These are phyloP conservation scores for Scyliorhinus canicula DNA, from an alignment of 2,797 vertebrate genomes.

Conservation along the genomic window DNA sequence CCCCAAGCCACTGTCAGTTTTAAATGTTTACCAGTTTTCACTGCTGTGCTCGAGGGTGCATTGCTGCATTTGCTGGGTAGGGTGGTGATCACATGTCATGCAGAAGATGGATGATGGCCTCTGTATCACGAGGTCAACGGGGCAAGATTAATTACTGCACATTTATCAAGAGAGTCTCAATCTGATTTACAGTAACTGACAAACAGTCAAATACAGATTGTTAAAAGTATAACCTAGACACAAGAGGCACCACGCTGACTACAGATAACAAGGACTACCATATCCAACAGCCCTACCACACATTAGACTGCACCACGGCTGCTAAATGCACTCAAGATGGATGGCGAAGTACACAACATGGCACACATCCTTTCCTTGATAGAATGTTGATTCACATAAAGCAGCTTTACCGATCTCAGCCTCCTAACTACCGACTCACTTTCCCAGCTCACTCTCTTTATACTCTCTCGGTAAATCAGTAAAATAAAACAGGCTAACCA, in stretches of 20 bases:
- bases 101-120: conserved; percentile 11
- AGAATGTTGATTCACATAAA: no score
- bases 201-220: conserved; percentile 3
- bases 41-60: not conserved
- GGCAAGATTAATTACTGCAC: conserved; percentile 15
- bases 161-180: not conserved
- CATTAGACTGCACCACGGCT: not conserved
- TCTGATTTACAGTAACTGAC: not conserved
- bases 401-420: no score
- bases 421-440: no score
- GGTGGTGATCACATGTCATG: not conserved
- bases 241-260: not conserved
- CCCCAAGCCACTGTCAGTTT: not conserved
- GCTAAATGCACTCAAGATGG: no score
- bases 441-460: no score
- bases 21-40: not conserved
- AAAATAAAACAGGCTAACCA: no score
- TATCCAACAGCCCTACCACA: not conserved
- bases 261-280: not conserved
- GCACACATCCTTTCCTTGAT: no score
- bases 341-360: no score
- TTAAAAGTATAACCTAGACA: not conserved
- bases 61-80: not conserved
- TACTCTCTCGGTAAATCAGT: no score
- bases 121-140: not conserved